Percentiles rank a stretch among this genome's conserved stretches.
These are phyloP conservation scores for Xenops minutus DNA, from an alignment of 2,797 vertebrate genomes.

Conservation along the genomic window DNA sequence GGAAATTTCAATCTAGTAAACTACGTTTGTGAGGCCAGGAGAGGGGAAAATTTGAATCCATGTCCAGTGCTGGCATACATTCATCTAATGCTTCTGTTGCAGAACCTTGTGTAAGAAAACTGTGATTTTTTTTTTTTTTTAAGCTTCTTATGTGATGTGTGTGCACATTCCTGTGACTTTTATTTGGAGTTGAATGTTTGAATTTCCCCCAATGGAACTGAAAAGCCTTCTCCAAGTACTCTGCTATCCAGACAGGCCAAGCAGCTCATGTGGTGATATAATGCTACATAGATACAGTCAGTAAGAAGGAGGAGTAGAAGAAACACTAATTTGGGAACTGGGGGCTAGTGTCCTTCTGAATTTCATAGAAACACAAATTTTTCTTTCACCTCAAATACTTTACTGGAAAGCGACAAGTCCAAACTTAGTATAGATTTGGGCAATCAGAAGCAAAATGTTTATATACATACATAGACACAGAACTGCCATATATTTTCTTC, in stretches of 20 bases:
- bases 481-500: neutral
- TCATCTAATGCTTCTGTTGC: neutral
- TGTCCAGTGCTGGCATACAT: neutral
- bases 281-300: neutral
- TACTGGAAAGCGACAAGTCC: neutral
- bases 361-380: neutral
- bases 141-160: neutral
- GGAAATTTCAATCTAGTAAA: neutral
- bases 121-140: neutral
- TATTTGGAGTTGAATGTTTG: neutral
- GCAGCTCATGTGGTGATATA: neutral
- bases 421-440: neutral
- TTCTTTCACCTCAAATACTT: neutral
- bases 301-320: neutral
- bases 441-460: neutral
- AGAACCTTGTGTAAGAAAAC: neutral
- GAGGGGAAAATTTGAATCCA: neutral
- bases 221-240: neutral
- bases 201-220: neutral
- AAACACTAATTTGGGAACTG: neutral
- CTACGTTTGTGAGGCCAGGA: neutral
- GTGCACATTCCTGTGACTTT: neutral
- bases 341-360: neutral
- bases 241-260: neutral
- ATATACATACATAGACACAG: neutral